These are phyloP conservation scores for Hyalella azteca DNA, from an alignment of 2,888 invertebrate genomes.

Conservation along the genomic window DNA sequence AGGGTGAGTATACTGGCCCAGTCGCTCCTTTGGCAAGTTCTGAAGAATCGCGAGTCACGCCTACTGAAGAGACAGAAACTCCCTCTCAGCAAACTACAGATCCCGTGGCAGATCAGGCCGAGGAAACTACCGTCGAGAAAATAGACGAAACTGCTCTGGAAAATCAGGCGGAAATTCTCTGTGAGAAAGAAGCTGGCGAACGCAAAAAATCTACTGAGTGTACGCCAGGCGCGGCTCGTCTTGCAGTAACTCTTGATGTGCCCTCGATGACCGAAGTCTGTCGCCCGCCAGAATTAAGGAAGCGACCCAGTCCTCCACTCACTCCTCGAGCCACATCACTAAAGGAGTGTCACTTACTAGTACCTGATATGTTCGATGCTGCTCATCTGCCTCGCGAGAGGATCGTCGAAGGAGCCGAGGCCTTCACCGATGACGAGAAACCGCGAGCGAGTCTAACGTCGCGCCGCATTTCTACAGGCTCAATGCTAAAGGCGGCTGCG, in stretches of 20 bases:
- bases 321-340: background rate
- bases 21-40: background rate
- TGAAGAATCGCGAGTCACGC: background rate
- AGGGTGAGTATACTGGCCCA: background rate
- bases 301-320: background rate
- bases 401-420: slow-evolving; percentile 55
- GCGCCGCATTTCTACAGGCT: slow-evolving; percentile 88
- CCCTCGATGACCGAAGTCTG: no score
- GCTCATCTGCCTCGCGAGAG: slow-evolving; percentile 43
- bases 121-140: no score
- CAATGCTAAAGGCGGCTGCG: slow-evolving; percentile 76
- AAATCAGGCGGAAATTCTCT: no score
- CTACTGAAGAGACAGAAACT: slow-evolving; percentile 32
- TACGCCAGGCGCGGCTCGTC: no score
- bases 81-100: no score
- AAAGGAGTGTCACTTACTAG: slow-evolving; percentile 1
- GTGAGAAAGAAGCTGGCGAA: no score
- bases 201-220: no score
- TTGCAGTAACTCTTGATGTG: no score
- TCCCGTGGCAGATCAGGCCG: no score
- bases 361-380: background rate
- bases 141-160: background rate
- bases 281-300: background rate
- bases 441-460: slow-evolving; percentile 64
- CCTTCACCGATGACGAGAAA: slow-evolving; percentile 50